phyloP scores from a whole-genome alignment of 2,888 invertebrate species.

The Cantharis rustica region DNA sequence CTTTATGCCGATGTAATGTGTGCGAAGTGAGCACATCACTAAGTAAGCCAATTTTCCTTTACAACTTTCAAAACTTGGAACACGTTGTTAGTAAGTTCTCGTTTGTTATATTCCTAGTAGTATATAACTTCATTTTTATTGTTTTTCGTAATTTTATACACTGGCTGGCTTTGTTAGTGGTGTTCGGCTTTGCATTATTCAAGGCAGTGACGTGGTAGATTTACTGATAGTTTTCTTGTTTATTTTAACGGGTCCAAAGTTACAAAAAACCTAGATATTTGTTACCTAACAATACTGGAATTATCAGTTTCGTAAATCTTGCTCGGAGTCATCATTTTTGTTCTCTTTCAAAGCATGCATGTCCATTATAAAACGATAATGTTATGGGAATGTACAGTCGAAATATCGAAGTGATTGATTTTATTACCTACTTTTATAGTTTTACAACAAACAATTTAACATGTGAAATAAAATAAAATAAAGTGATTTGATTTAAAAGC shows the following conservation, averaged over 20 bases:
- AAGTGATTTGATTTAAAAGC: neutral
- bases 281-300: neutral
- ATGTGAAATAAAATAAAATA: neutral
- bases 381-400: neutral
- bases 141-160: slow-evolving; percentile 7
- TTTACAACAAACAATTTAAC: neutral
- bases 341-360: neutral
- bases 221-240: slow-evolving; percentile 9
- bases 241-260: slow-evolving; percentile 13
- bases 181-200: slow-evolving; percentile 1
- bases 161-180: neutral
- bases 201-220: slow-evolving; percentile 15
- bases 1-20: slow-evolving; percentile 24
- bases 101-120: neutral
- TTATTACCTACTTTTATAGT: neutral
- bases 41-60: slow-evolving; percentile 37
- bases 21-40: slow-evolving; percentile 19
- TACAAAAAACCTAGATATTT: neutral
- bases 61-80: slow-evolving; percentile 27
- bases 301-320: neutral
- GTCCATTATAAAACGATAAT: neutral
- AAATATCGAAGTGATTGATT: neutral
- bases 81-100: slow-evolving; percentile 1
- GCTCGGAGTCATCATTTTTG: neutral
- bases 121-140: slow-evolving; percentile 3